These are phyloP conservation scores for Syrmaticus mikado DNA, from an alignment of 2,113 vertebrate genomes.

Conservation along the genomic window DNA sequence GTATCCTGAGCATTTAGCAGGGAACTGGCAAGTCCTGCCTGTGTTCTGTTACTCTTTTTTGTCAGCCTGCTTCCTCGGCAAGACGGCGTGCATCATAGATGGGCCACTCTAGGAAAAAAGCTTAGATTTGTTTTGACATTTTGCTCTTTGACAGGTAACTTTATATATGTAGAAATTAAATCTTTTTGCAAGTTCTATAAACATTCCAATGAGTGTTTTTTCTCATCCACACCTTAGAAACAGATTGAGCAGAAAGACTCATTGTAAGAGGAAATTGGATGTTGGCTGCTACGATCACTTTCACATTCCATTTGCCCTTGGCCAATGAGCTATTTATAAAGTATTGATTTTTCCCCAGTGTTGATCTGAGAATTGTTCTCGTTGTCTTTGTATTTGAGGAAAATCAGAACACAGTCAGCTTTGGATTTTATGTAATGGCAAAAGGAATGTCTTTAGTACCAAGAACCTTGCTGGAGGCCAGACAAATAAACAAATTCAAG, in stretches of 20 bases:
- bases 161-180: conserved; percentile 47
- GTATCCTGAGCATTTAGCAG: neutral
- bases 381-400: neutral
- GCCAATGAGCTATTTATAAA: neutral
- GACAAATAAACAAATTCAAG: neutral
- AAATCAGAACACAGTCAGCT: neutral
- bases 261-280: neutral
- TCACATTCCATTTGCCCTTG: conserved; percentile 12
- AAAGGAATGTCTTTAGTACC: neutral
- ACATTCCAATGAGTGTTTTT: neutral
- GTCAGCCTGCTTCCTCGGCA: neutral
- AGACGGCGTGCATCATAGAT: neutral
- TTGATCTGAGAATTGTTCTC: neutral
- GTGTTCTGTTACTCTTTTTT: neutral
- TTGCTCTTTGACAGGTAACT: neutral
- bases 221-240: conserved; percentile 6
- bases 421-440: neutral
- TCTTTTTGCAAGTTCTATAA: conserved; percentile 23
- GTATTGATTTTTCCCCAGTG: neutral
- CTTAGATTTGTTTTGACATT: conserved; percentile 41
- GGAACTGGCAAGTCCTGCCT: neutral
- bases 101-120: neutral
- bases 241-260: neutral
- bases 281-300: neutral
- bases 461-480: neutral